Evolutionary conservation across 2,888 invertebrate genomes (phyloP), one percentile per base, ranked within the genome.

Genomic region (Drosophila nr. fundita): DNA sequence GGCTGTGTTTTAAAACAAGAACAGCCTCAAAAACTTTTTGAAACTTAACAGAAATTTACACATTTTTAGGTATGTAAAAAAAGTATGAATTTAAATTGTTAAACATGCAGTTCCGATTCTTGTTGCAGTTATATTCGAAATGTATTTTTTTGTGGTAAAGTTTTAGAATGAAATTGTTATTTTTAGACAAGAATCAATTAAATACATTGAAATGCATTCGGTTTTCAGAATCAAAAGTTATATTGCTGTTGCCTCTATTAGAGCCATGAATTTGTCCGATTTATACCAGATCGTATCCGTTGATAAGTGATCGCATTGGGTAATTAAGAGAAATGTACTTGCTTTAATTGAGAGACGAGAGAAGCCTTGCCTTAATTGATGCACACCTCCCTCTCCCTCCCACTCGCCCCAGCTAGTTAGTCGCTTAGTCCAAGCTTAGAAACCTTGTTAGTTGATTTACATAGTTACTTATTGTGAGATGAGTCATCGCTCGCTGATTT

Each of bases 361-460:
- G 10, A 40, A 63, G 68, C 72, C 76, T 76, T 68, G 66, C 15
- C 38, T 76, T 66, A 80, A 78, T 80, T 78, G 78, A 72, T 61
- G 45, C 54, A 64, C 34, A 70, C 45, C 15, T 24, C 8, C 24
- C 63, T 64, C 70, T 27, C 79, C 32, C 32, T 32, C 11, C 32
- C 66, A 74, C 70, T 49, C 36, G 27, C 7, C 49, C 27, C 70
- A 67, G 77, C 63, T 61, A 63, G 60, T 64, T 48, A 52, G 42
- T 45, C 21, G 45, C 34, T 49, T 27, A 50, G 48, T 61, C 10
- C 34, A 27, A 36, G 45, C 36, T 65, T 55, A 45, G 29, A 53
- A 79, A 59, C 65, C 76, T 80, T 71, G 76, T 70, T 75, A 57
- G 57, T 65, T 54, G 63, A 68, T 76, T 76, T 68, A 27, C 11